Base-by-base conservation (phyloP, 2,888 invertebrate species). In the Synergus japonicus region DNA sequence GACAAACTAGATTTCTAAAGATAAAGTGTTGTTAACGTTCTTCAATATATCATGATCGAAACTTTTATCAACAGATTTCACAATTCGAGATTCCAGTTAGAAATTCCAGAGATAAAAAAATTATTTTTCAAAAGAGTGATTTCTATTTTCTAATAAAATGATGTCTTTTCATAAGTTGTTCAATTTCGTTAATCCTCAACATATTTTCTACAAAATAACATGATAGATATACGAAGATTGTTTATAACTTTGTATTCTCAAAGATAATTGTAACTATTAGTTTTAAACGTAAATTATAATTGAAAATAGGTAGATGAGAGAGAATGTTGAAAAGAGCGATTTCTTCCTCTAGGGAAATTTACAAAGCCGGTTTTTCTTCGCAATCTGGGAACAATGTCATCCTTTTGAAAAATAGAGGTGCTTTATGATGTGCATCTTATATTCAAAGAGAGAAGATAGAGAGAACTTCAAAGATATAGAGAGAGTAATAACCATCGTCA, bases 1-100 rank as follows among this genome's bases (percentile, higher is more conserved):
- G 41, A 66, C 65, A 66, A 66, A 66, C 43, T 66, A 43, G 65
- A 66, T 43, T 66, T 37, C 37, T 43, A 66, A 65, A 60, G 60
- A 60, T 60, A 54, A 54, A 60, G 60, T 60, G 60, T 22, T 60
- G 4, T 60, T 60, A 18, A 22, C 22, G 4, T 60, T 60, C 12
- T 4, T 60, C 60, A 18, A 60, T 22, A 60, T 60, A 60, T 22
- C 60, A 60, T 12, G 22, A 60, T 22, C 22, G 60, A 22, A 60
- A 22, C 18, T 60, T 60, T 22, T 60, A 60, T 60, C 60, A 22
- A 9, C 12, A 60, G 22, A 22, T 60, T 60, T 60, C 60, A 60
- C 22, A 60, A 60, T 60, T 60, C 12, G 4, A 60, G 18, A 60
- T 22, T 22, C 12, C 60, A 60, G 10, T 22, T 60, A 2, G 10